A percentile compares a stretch with the other conserved stretches of the same genome.
Conservation (phyloP, 2,888 invertebrate species). For the Lepidocyrtoides sp. region DNA sequence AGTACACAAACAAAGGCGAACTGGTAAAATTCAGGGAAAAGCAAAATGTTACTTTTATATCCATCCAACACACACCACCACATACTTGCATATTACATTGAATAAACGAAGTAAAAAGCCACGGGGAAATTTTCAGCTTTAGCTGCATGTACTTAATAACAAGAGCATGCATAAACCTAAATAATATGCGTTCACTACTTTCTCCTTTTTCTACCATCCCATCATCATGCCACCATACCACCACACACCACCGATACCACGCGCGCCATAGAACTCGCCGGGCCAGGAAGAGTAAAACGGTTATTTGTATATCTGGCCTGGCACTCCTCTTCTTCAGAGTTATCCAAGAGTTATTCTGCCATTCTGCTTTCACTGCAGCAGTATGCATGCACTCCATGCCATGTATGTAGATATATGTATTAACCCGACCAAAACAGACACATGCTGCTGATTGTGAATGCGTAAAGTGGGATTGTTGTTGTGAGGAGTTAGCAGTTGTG, state of each 20-base stretch:
- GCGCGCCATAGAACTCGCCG: conserved; percentile 17
- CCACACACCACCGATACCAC: not conserved
- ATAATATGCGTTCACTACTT: not conserved
- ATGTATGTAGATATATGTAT: no score
- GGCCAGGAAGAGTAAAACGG: conserved; percentile 1
- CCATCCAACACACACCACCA: not conserved
- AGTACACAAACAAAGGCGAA: not conserved
- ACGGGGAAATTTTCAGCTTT: not conserved
- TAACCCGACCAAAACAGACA: not conserved
- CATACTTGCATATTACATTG: not conserved
- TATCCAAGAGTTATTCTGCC: not conserved
- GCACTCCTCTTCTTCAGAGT: conserved; percentile 41
- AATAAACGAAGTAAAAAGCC: not conserved
- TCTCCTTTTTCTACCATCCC: not conserved
- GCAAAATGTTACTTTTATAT: not conserved
- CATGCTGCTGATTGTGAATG: conserved; percentile 11
- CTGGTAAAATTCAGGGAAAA: not conserved
- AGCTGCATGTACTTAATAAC: not conserved
- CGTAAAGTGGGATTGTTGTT: conserved; percentile 46
- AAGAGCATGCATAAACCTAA: not conserved
- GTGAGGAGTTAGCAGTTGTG: not conserved
- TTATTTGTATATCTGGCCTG: conserved; percentile 5
- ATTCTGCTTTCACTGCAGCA: not conserved
- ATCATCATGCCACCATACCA: not conserved
- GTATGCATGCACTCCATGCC: not conserved